phyloP scores from a whole-genome alignment of 2,797 vertebrate genomes.

The Epinephelus awoara region DNA sequence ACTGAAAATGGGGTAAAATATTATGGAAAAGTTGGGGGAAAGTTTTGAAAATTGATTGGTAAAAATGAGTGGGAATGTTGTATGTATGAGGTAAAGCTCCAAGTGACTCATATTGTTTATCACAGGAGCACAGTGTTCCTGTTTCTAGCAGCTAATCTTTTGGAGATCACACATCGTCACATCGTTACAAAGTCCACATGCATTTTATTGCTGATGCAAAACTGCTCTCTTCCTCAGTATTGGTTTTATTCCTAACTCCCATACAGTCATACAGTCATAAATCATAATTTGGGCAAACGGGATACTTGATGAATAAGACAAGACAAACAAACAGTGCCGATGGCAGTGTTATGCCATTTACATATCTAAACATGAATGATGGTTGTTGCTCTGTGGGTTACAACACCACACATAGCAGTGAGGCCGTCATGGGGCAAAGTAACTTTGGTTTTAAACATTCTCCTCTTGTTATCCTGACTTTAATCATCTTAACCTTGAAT shows the following conservation, averaged over 20 bases:
- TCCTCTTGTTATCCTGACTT: not conserved
- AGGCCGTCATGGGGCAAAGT: not conserved
- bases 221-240: slow-evolving; percentile 21
- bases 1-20: too few relatives aligned
- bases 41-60: too few relatives aligned
- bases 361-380: not conserved
- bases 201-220: slow-evolving; percentile 26
- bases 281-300: not conserved
- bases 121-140: slow-evolving; percentile 23
- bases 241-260: slow-evolving; percentile 5
- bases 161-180: slow-evolving; percentile 1
- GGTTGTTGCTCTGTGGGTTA: not conserved
- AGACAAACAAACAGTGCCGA: not conserved
- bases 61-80: too few relatives aligned
- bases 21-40: too few relatives aligned
- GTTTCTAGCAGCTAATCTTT: slow-evolving; percentile 37
- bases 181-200: not conserved
- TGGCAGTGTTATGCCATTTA: slow-evolving; percentile 2
- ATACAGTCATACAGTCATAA: not conserved
- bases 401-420: too few relatives aligned
- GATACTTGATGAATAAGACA: not conserved
- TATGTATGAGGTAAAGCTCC: slow-evolving; percentile 9
- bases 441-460: not conserved
- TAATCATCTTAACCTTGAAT: not conserved
- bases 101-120: slow-evolving; percentile 17